Evolutionary conservation across 1,140 invertebrate species (phyloP).

Genomic region (Monomorium pharaonis): DNA sequence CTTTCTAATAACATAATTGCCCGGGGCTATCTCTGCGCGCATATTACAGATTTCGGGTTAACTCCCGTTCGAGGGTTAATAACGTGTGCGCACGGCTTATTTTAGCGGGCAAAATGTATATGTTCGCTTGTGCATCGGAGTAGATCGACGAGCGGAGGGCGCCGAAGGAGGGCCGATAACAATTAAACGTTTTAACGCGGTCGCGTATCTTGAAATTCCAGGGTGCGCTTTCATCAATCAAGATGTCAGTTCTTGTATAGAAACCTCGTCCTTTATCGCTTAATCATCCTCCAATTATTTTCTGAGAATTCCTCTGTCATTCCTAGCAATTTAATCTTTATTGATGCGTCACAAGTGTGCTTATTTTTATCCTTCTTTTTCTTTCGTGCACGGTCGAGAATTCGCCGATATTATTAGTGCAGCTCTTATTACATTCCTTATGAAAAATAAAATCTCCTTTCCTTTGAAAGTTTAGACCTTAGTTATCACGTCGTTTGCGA

Average conservation of each 20-base stretch:
- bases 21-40: not conserved
- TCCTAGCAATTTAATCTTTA: slow-evolving; percentile 25
- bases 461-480: not conserved
- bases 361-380: not conserved
- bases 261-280: slow-evolving; percentile 12
- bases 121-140: too few species aligned
- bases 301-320: slow-evolving; percentile 3
- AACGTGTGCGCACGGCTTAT: not conserved
- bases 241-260: not conserved
- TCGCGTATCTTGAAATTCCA: not conserved
- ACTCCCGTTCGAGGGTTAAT: slow-evolving; percentile 13
- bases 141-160: too few species aligned
- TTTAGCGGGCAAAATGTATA: not conserved
- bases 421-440: not conserved
- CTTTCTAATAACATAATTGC: slow-evolving; percentile 55
- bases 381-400: not conserved
- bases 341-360: slow-evolving; percentile 7
- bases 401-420: not conserved
- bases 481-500: not conserved
- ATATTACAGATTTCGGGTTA: slow-evolving; percentile 34
- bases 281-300: slow-evolving; percentile 21
- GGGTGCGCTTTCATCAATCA: slow-evolving; percentile 1
- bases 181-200: not conserved
- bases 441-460: not conserved
- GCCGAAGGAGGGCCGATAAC: too few species aligned